A percentile compares a stretch with the other conserved stretches of the same genome.
Conservation (phyloP, 2,888 invertebrate species). For the Bugula neritina region DNA sequence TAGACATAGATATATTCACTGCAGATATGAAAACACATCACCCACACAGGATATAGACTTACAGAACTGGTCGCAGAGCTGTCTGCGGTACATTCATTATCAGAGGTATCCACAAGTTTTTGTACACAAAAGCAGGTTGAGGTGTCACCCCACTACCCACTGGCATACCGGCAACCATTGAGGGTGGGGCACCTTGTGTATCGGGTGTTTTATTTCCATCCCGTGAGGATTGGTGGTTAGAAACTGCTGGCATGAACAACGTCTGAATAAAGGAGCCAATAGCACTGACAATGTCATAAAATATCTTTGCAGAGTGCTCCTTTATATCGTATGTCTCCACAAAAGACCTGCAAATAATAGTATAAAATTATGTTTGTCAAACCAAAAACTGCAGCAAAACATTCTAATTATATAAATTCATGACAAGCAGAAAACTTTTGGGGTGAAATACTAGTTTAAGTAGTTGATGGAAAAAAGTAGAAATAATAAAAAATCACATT, state of each 20-base stretch:
- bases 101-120: slow-evolving; percentile 85
- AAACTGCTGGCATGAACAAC: slow-evolving; percentile 6
- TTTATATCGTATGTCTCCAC: slow-evolving; percentile 93
- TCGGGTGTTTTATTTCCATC: slow-evolving; percentile 42
- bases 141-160: slow-evolving; percentile 73
- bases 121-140: slow-evolving; percentile 84
- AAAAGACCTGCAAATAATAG: slow-evolving; percentile 64
- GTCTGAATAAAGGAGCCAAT: slow-evolving; percentile 82
- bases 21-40: too few species aligned
- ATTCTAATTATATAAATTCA: too few species aligned
- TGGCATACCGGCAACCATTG: slow-evolving; percentile 63
- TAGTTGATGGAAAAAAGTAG: too few species aligned
- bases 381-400: too few species aligned
- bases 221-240: slow-evolving; percentile 27
- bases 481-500: too few species aligned
- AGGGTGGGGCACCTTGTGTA: slow-evolving; percentile 61
- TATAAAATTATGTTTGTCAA: too few species aligned
- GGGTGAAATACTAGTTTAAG: too few species aligned
- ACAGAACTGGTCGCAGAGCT: slow-evolving; percentile 84
- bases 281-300: slow-evolving; percentile 78
- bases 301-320: slow-evolving; percentile 61
- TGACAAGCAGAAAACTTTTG: too few species aligned
- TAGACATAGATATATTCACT: not conserved
- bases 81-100: slow-evolving; percentile 77
- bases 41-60: too few species aligned